A percentile compares a stretch with the other conserved stretches of the same genome.
Evolutionary conservation across 2,888 invertebrate species (phyloP).

Genomic region (Plagodis pulveraria): DNA sequence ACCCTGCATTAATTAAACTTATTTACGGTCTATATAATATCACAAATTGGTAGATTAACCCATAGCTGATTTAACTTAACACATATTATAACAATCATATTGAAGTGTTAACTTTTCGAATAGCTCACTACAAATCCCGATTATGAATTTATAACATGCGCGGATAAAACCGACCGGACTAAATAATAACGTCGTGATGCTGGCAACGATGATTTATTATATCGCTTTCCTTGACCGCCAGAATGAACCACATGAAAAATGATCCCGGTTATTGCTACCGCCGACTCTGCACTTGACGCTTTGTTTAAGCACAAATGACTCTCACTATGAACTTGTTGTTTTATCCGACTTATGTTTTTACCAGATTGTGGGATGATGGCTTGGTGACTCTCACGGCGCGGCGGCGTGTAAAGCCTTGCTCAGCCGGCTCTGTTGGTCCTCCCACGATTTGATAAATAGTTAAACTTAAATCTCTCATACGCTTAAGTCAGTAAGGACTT

Average conservation of each 20-base stretch:
- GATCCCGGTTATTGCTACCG: conserved; percentile 81
- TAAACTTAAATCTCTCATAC: conserved; percentile 42
- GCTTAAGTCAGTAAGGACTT: too few relatives aligned
- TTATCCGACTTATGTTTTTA: conserved; percentile 71
- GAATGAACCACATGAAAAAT: conserved; percentile 84
- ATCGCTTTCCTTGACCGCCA: conserved; percentile 81
- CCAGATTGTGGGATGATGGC: conserved; percentile 48
- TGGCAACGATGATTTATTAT: conserved; percentile 84
- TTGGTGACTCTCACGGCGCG: conserved; percentile 32
- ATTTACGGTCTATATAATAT: conserved; percentile 16
- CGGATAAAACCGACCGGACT: conserved; percentile 75
- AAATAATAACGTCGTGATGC: conserved; percentile 81
- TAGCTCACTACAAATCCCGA: conserved; percentile 33
- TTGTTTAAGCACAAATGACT: conserved; percentile 84
- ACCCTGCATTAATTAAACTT: conserved; percentile 12
- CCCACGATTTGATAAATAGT: conserved; percentile 67
- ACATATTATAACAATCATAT: conserved; percentile 13
- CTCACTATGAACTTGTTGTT: conserved; percentile 78
- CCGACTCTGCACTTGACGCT: conserved; percentile 82
- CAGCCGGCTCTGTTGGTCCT: conserved; percentile 38
- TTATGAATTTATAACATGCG: conserved; percentile 70
- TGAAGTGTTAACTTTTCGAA: conserved; percentile 15
- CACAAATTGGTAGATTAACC: conserved; percentile 7
- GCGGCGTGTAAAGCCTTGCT: conserved; percentile 35
- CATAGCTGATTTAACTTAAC: conserved; percentile 7